phyloP scores from a whole-genome alignment of 37 sponge, comb jelly and placozoan genomes.

The Lycopodina hypogea region DNA sequence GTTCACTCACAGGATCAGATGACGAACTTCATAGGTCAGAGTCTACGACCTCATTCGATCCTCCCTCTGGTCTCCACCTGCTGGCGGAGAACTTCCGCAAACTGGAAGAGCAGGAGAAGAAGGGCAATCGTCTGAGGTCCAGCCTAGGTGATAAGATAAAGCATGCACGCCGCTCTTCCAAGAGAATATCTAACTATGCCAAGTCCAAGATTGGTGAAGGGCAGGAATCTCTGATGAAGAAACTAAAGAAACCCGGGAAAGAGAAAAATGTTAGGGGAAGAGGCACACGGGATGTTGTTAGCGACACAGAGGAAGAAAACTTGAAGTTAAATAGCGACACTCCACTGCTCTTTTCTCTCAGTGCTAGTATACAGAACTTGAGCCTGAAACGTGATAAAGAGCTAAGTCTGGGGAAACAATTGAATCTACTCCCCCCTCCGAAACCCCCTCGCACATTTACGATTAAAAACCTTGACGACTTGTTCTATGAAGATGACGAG shows the following conservation, averaged over 20 bases:
- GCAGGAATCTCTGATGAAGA: neutral
- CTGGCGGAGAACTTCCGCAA: slow-evolving; percentile 47
- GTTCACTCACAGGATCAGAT: slow-evolving; percentile 10
- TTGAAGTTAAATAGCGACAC: neutral
- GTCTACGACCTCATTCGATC: neutral
- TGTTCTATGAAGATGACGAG: neutral
- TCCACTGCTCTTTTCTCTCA: slow-evolving; percentile 21
- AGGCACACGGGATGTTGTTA: slow-evolving; percentile 1
- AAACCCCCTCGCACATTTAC: slow-evolving; percentile 59
- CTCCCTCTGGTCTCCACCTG: slow-evolving; percentile 5
- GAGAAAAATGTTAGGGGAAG: neutral
- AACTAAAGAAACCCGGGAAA: neutral
- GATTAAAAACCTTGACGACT: neutral
- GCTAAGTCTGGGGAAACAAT: neutral
- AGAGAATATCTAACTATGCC: slow-evolving; percentile 3
- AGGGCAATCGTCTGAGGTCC: neutral
- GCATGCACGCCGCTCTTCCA: slow-evolving; percentile 6
- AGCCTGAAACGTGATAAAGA: neutral
- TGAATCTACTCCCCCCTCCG: slow-evolving; percentile 9
- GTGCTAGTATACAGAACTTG: slow-evolving; percentile 12
- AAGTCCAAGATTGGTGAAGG: slow-evolving; percentile 9
- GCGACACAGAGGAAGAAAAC: slow-evolving; percentile 38
- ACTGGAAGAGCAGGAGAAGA: slow-evolving; percentile 36
- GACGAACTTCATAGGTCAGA: slow-evolving; percentile 15
- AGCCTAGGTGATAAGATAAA: slow-evolving; percentile 19